Percentiles rank a stretch among this genome's conserved stretches.
Evolutionary conservation across 2,888 invertebrate species (phyloP).

Genomic region (Trisateles emortualis): DNA sequence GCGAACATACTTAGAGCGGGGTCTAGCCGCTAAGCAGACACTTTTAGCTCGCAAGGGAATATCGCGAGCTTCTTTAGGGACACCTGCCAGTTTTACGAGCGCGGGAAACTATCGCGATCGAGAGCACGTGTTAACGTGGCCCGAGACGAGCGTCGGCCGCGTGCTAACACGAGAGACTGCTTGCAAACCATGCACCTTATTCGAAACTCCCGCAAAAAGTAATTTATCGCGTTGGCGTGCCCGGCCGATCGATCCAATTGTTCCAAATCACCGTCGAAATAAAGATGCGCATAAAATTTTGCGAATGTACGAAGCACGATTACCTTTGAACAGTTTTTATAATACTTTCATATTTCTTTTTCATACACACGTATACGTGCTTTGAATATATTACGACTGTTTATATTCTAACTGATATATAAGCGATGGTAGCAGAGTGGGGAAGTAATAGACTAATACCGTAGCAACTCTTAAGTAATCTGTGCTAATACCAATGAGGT

Average conservation of each 20-base stretch:
- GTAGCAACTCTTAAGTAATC: too few relatives aligned
- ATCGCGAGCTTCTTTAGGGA: conserved; percentile 55
- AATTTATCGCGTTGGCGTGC: conserved; percentile 82
- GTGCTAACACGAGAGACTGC: conserved; percentile 67
- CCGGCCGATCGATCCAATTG: conserved; percentile 74
- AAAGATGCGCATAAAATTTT: conserved; percentile 80
- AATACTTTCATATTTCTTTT: conserved; percentile 60
- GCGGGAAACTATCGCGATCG: conserved; percentile 20
- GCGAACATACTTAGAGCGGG: conserved; percentile 72
- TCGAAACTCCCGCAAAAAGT: conserved; percentile 76
- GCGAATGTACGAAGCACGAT: conserved; percentile 69
- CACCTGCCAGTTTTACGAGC: conserved; percentile 60
- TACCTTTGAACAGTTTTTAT: conserved; percentile 58
- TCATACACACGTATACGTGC: conserved; percentile 28
- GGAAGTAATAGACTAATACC: too few relatives aligned
- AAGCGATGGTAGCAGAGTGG: too few relatives aligned
- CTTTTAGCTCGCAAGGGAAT: conserved; percentile 75
- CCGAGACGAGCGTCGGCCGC: conserved; percentile 60
- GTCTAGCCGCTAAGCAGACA: conserved; percentile 72
- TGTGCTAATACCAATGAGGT: too few relatives aligned
- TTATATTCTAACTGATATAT: conserved; percentile 33
- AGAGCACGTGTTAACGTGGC: conserved; percentile 30
- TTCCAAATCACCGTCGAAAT: conserved; percentile 67
- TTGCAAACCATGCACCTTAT: conserved; percentile 69
- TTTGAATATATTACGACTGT: conserved; percentile 34